A percentile compares a stretch with the other conserved stretches of the same genome.
phyloP scores from a whole-genome alignment of 2,888 invertebrate species.

The Andrena haemorrhoa region DNA sequence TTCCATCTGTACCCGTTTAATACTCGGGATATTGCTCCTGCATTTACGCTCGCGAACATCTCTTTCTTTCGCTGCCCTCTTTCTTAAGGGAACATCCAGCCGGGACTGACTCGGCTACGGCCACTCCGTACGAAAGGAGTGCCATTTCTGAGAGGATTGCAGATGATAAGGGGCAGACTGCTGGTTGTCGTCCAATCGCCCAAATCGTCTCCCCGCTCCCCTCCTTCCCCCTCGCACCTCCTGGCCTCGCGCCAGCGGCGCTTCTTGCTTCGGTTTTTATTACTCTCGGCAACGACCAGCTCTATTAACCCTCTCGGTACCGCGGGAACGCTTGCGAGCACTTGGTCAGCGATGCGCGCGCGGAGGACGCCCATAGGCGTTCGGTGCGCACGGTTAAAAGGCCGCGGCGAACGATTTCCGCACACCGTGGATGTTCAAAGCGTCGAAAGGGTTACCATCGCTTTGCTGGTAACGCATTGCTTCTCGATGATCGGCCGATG shows the following conservation, averaged over 20 bases:
- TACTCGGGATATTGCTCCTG: not conserved
- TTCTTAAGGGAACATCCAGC: not conserved
- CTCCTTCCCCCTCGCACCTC: not conserved
- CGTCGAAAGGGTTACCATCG: no score
- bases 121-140: not conserved
- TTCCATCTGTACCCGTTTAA: no score
- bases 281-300: no score
- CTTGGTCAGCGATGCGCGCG: no score
- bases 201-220: not conserved
- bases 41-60: not conserved
- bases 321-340: no score
- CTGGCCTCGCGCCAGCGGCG: conserved; percentile 15
- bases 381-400: no score
- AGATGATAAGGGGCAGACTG: not conserved
- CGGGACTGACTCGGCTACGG: not conserved
- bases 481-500: not conserved
- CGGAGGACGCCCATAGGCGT: no score
- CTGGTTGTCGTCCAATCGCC: not conserved
- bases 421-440: not conserved
- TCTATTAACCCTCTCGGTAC: no score
- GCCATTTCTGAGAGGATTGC: not conserved
- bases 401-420: not conserved
- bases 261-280: conserved; percentile 3
- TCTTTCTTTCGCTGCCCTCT: not conserved
- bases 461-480: not conserved